Base-by-base conservation (phyloP, 2,797 vertebrate species). In the Orientallactaga sibirica region DNA sequence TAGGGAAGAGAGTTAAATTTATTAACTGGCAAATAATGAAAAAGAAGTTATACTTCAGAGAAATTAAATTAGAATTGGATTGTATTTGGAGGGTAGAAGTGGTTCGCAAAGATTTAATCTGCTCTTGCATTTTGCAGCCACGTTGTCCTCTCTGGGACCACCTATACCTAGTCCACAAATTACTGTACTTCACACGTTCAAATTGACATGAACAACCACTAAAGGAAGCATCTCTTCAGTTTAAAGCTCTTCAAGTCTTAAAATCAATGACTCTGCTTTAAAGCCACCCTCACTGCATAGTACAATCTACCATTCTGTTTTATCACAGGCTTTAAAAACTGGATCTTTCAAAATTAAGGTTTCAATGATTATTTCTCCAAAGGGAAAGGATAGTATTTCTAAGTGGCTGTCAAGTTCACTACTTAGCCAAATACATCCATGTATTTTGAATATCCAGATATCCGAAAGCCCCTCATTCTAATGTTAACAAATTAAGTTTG, bases 401-500 rank as follows among this genome's bases (percentile, higher is more conserved):
- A 89, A 91, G 22, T 25, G 71, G 16, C 27, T 84, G 11, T 86
- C 86, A 91, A 66, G 16, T 80, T 88, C 88, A 66, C 41, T 25
- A 58, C 64, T 77, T 89, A 68, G 83, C 61, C 86, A 92, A 58
- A 92, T 62, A 37, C 10, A 22, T 84, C 41, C 61, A 22, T 78
- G 4, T 78, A 74, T 81, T 94, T 87, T 92, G 58, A 71, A 68
- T 90, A 83, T 68, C 9, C 62, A 81, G 41, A 4, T 70, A 92
- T 84, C 33, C 25, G 4, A 79, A 73, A 87, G 37, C 19, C 2
- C 24, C 14, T 85, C 33, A 73, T 93, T 92, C 74, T 87, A 43
- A 86, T 52, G 48, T 73, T 87, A 88, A 95, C 55, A 86, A 29
- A 90, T 73, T 76, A 79, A 91, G 78, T 89, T 79, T 93, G 66